Evolutionary conservation across 2,888 invertebrate genomes (phyloP), one percentile per base, ranked within the genome.

Genomic region (Cephus rjabovi): DNA sequence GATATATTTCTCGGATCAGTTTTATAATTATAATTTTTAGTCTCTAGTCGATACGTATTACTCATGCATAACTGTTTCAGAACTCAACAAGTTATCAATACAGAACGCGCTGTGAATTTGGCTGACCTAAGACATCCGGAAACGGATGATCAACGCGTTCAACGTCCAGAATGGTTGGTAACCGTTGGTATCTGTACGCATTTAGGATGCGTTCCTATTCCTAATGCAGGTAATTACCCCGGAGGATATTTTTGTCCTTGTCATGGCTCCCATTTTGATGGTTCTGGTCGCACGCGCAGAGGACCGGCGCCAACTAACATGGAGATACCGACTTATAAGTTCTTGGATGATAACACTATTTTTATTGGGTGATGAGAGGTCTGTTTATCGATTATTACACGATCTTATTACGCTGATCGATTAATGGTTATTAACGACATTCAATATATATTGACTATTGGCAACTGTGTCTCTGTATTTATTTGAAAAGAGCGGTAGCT

Each of bases 161-260:
- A 93, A 85, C 94, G 94, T 77, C 95, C 95, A 11, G 94, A 96
- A 82, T 98, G 96, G 96, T 93, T 97, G 69, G 92, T 98, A 35
- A 93, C 97, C 2, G 91, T 97, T 79, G 97, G 97, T 75, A 94
- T 97, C 81, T 96, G 96, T 89, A 96, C 96, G 12, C 96, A 97
- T 91, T 92, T 96, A 77, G 96, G 97, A 31, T 97, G 97, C 92
- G 95, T 97, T 68, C 97, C 97, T 2, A 94, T 97, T 76, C 93
- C 96, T 0, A 94, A 94, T 82, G 89, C 93, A 6, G 95, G 95
- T 9, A 95, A 96, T 78, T 96, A 92, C 87, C 85, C 89, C 1
- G 95, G 95, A 23, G 97, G 96, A 6, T 97, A 94, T 92, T 97
- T 95, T 89, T 97, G 97, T 86, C 96, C 97, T 0, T 97, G 97